These are phyloP conservation scores for Notospermus geniculatus DNA, from an alignment of 1,140 invertebrate genomes.

Conservation along the genomic window DNA sequence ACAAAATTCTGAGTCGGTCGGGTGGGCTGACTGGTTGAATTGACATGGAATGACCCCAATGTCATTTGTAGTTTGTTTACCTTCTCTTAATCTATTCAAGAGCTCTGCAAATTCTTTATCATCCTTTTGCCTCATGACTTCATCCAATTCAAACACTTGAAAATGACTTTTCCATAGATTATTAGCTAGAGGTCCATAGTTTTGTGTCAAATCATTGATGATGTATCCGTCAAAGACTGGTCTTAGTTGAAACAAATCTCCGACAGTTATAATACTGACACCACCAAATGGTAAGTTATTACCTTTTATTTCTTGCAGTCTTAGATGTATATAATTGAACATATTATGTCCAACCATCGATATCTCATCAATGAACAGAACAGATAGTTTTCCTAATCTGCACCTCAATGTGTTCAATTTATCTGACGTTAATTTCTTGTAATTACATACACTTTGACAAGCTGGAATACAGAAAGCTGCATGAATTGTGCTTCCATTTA, in stretches of 20 bases:
- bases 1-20: no score
- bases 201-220: no score
- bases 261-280: constrained; percentile 28
- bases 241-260: constrained; percentile 30
- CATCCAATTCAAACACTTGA: constrained; percentile 25
- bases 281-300: no score
- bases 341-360: constrained; percentile 24
- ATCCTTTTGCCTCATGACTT: constrained; percentile 34
- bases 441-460: constrained; percentile 7
- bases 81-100: no score
- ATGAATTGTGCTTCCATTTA: constrained; percentile 25
- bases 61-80: constrained; percentile 20
- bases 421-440: not conserved
- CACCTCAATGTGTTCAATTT: no score
- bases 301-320: no score
- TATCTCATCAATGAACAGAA: constrained; percentile 1
- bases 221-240: no score
- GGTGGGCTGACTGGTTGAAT: no score
- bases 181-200: constrained; percentile 20
- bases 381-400: not conserved
- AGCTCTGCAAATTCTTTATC: constrained; percentile 20
- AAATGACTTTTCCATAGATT: no score
- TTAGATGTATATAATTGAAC: constrained; percentile 25
- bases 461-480: constrained; percentile 26
- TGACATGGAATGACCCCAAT: no score